Evolutionary conservation across 1,140 invertebrate genomes (phyloP).

Genomic region (Artemia franciscana): DNA sequence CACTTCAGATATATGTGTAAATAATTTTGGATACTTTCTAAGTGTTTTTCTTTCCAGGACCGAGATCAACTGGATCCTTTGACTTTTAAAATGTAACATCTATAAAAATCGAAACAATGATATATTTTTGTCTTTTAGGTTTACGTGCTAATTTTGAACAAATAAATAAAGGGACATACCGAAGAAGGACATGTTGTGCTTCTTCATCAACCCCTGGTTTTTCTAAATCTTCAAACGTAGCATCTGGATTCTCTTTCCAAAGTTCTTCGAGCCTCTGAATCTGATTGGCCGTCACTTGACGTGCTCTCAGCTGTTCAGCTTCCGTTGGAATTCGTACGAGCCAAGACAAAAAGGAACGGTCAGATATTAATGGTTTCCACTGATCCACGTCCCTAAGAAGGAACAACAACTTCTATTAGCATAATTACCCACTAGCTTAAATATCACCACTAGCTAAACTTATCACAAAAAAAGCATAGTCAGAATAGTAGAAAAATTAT

Average conservation of each 20-base stretch:
- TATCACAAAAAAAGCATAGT: not conserved
- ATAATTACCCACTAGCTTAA: conserved; percentile 8
- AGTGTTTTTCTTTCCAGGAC: too few species aligned
- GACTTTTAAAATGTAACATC: too few species aligned
- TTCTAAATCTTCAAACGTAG: conserved; percentile 89
- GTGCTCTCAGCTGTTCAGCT: conserved; percentile 75
- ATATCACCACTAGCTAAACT: not conserved
- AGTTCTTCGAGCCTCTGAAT: conserved; percentile 95
- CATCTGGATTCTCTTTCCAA: conserved; percentile 95
- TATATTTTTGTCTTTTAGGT: too few species aligned
- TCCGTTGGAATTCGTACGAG: conserved; percentile 86
- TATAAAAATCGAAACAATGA: too few species aligned
- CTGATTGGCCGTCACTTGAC: conserved; percentile 87
- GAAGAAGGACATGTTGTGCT: conserved; percentile 73
- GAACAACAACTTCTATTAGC: not conserved
- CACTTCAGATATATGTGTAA: too few species aligned
- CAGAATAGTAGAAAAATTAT: not conserved
- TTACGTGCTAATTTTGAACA: too few species aligned
- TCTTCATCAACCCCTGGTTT: conserved; percentile 93
- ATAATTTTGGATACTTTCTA: too few species aligned
- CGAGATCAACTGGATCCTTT: too few species aligned
- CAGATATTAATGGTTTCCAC: conserved; percentile 92
- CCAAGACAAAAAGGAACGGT: conserved; percentile 87
- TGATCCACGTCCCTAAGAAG: conserved; percentile 64
- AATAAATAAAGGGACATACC: conserved; percentile 22